Base-by-base conservation (phyloP, 2,797 vertebrate genomes). In the Cuniculus paca region DNA sequence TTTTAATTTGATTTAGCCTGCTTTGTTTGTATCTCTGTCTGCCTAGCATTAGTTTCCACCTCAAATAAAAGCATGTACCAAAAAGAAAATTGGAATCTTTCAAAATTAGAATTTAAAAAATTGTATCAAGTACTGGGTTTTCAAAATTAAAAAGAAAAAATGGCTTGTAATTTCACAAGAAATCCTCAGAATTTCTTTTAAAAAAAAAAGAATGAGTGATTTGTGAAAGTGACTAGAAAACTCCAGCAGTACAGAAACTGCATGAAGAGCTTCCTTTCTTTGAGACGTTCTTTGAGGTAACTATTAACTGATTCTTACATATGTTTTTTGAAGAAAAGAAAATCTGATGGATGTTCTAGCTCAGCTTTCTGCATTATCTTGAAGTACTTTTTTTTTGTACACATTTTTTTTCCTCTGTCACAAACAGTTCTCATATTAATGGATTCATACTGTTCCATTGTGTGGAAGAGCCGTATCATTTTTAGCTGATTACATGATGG, bases 61-160 rank as follows among this genome's bases (percentile, higher is more conserved):
- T 68, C 52, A 75, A 14, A 63, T 79, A 90, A 91, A 90, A 75
- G 28, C 22, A 2, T 60, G 17, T 65, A 52, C n/a, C 70, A 89
- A 65, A 50, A 84, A 88, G 39, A 92, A 84, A 79, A 84, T 28
- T 70, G n/a, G 92, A 87, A 42, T 84, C 90, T 95, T 94, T 82
- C 45, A 90, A 78, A 95, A 63, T 90, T 86, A 79, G 2, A 58
- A 36, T 36, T 88, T 90, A 39, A 87, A 54, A 90, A 91, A 80
- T 54, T 65, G 16, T 91, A 72, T 11, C 19, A 54, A 85, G 6
- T 65, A 63, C n/a, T 52, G 68, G 42, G 13, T 95, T 96, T 95
- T 93, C 28, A 50, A 78, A 77, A 19, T 86, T 82, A 54, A 84
- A 93, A 91, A 88, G 78, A 94, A 16, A 95, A 97, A 97, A 74